phyloP scores from a whole-genome alignment of 2,113 vertebrate species.

The Australoheros scitulus region DNA sequence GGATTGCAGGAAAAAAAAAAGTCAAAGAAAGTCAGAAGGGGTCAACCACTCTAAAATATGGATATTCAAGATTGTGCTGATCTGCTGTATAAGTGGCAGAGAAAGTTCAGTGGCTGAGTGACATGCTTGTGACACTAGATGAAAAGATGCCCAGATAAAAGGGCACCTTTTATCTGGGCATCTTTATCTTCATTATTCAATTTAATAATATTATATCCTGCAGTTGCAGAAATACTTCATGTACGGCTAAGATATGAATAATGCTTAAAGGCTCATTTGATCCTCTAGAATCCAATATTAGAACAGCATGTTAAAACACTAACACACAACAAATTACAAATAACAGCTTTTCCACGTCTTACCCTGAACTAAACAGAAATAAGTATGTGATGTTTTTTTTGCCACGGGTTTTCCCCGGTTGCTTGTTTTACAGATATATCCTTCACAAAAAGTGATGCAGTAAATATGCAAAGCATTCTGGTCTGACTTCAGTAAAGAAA shows the following conservation, averaged over 20 bases:
- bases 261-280: background rate
- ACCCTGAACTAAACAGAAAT: background rate
- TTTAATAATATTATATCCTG: background rate
- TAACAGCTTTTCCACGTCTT: background rate
- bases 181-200: background rate
- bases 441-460: background rate
- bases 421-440: background rate
- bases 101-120: background rate
- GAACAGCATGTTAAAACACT: background rate
- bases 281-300: background rate
- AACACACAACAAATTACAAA: constrained; percentile 4
- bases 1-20: background rate
- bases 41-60: background rate
- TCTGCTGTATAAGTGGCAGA: background rate
- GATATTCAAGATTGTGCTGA: background rate
- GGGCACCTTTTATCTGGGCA: background rate
- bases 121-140: background rate
- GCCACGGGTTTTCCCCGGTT: background rate
- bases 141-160: background rate
- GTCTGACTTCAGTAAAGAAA: background rate
- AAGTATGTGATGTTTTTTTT: background rate
- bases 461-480: background rate
- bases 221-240: background rate
- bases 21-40: background rate
- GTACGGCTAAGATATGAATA: constrained; percentile 3